Conservation (phyloP, 2,888 invertebrate species). For the Mythimna vitellina region DNA sequence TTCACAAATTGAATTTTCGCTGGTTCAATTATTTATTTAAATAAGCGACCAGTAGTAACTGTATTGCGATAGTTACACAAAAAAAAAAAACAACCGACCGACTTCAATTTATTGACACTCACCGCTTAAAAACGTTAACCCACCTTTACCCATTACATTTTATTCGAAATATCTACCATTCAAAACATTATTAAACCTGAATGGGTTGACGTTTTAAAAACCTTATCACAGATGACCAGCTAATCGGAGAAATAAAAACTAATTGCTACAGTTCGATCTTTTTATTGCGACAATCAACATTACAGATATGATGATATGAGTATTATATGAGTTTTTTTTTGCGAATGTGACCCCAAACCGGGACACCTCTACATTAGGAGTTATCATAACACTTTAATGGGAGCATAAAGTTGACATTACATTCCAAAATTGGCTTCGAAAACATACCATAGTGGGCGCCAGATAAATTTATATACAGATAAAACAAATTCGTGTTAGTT, state of each 20-base stretch:
- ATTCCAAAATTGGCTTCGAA: slow-evolving; percentile 58
- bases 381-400: slow-evolving; percentile 66
- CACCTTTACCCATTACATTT: slow-evolving; percentile 38
- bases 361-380: slow-evolving; percentile 55
- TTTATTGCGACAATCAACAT: slow-evolving; percentile 52
- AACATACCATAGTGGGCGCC: background rate
- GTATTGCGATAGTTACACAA: slow-evolving; percentile 31
- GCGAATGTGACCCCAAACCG: slow-evolving; percentile 42
- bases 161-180: slow-evolving; percentile 35
- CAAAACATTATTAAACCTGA: slow-evolving; percentile 30
- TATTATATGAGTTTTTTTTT: too few relatives aligned
- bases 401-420: slow-evolving; percentile 62
- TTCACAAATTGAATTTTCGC: slow-evolving; percentile 36
- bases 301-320: too few relatives aligned
- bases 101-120: slow-evolving; percentile 40
- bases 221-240: slow-evolving; percentile 40
- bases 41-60: slow-evolving; percentile 40
- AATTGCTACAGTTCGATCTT: slow-evolving; percentile 54
- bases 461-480: too few relatives aligned
- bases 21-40: slow-evolving; percentile 34
- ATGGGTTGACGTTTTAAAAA: slow-evolving; percentile 41
- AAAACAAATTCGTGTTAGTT: too few relatives aligned
- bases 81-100: slow-evolving; percentile 31
- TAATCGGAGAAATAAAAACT: slow-evolving; percentile 62
- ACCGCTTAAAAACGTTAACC: slow-evolving; percentile 22